A percentile compares a stretch with the other conserved stretches of the same genome.
Conservation (phyloP, 1,140 invertebrate species). For the Harpegnathos saltator region DNA sequence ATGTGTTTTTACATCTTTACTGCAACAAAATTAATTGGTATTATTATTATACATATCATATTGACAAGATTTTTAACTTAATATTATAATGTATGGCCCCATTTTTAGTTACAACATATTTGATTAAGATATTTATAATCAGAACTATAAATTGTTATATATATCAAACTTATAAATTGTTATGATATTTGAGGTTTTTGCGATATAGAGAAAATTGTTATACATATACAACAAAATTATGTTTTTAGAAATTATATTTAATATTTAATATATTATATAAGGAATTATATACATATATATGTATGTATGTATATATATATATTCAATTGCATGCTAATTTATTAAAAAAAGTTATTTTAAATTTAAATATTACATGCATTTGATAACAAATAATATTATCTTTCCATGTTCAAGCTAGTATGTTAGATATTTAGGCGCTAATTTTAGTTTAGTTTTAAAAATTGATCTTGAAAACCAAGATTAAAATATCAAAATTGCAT, state of each 20-base stretch:
- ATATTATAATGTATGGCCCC: not conserved
- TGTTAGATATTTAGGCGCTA: not conserved
- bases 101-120: slow-evolving; percentile 26
- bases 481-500: slow-evolving; percentile 20
- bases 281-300: too few species aligned
- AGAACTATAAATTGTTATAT: not conserved
- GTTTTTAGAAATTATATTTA: slow-evolving; percentile 36
- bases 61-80: slow-evolving; percentile 5
- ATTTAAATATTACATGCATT: slow-evolving; percentile 3
- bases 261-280: slow-evolving; percentile 15
- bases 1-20: slow-evolving; percentile 37
- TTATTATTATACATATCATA: slow-evolving; percentile 26
- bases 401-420: not conserved
- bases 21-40: slow-evolving; percentile 19
- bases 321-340: slow-evolving; percentile 21
- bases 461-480: slow-evolving; percentile 35
- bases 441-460: slow-evolving; percentile 2
- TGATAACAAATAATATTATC: not conserved
- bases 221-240: not conserved
- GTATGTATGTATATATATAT: too few species aligned
- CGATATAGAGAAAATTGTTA: not conserved
- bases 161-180: not conserved
- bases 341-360: slow-evolving; percentile 13
- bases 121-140: slow-evolving; percentile 28
- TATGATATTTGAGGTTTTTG: not conserved